phyloP scores from a whole-genome alignment of 2,888 invertebrate species.

The Volucella inflata region DNA sequence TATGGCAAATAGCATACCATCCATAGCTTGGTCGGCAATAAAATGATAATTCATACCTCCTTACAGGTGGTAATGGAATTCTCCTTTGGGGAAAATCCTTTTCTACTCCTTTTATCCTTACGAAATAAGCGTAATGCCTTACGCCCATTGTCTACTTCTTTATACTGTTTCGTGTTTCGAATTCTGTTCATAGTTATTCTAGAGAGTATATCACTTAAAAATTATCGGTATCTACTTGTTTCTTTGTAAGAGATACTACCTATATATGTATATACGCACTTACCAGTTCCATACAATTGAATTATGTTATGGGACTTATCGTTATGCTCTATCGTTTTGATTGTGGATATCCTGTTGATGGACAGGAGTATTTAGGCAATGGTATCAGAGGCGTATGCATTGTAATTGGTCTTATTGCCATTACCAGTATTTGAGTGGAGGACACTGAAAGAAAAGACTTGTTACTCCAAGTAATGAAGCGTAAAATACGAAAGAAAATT shows the following conservation, averaged over 20 bases:
- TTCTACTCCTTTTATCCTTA: background rate
- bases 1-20: constrained; percentile 18
- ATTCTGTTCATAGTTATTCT: constrained; percentile 20
- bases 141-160: background rate
- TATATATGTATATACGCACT: no score
- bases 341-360: constrained; percentile 30
- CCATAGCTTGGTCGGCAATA: constrained; percentile 42
- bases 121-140: background rate
- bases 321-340: constrained; percentile 13
- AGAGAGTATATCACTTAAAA: constrained; percentile 48
- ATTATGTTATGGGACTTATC: background rate
- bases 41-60: constrained; percentile 39
- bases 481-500: no score
- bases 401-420: constrained; percentile 19
- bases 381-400: constrained; percentile 3
- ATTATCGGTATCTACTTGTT: constrained; percentile 32
- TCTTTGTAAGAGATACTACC: background rate
- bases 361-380: constrained; percentile 4
- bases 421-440: constrained; percentile 3
- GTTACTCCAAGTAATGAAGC: background rate
- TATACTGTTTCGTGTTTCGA: background rate
- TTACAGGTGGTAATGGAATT: constrained; percentile 23
- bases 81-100: background rate
- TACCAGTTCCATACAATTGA: background rate
- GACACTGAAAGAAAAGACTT: constrained; percentile 3